These are phyloP conservation scores for Gorsachius goisagi DNA, from an alignment of 2,113 vertebrate genomes.

Conservation along the genomic window DNA sequence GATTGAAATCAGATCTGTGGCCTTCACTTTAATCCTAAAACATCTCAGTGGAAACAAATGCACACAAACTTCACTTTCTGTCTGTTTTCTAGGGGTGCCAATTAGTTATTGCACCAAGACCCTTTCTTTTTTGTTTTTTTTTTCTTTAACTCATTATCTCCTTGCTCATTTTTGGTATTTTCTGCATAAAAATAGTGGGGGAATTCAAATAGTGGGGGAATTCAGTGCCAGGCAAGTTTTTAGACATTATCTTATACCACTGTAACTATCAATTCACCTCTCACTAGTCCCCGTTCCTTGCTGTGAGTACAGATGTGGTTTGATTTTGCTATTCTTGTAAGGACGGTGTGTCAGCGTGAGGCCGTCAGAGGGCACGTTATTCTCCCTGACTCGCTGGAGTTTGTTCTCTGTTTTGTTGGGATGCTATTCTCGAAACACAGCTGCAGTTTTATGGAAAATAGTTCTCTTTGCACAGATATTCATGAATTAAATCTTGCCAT, in stretches of 20 bases:
- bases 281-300: slow-evolving; percentile 9
- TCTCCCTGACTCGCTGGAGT: not conserved
- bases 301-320: slow-evolving; percentile 11
- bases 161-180: not conserved
- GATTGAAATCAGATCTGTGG: not conserved
- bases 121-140: not conserved
- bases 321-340: slow-evolving; percentile 56
- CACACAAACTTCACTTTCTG: not conserved
- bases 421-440: not conserved
- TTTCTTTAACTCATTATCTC: not conserved
- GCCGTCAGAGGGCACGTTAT: not conserved
- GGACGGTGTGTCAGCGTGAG: not conserved
- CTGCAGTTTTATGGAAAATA: not conserved
- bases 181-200: not conserved
- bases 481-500: not conserved
- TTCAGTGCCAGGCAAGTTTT: slow-evolving; percentile 48
- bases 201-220: not conserved
- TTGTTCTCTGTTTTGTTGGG: not conserved
- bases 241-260: not conserved
- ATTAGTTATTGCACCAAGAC: slow-evolving; percentile 28
- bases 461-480: not conserved
- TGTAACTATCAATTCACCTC: not conserved
- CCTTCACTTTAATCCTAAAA: not conserved
- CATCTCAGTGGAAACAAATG: not conserved
- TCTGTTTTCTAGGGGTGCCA: not conserved